Percentiles rank a stretch among this genome's conserved stretches.
Conservation (phyloP, 2,797 vertebrate species). For the Pseudochirops corinnae region DNA sequence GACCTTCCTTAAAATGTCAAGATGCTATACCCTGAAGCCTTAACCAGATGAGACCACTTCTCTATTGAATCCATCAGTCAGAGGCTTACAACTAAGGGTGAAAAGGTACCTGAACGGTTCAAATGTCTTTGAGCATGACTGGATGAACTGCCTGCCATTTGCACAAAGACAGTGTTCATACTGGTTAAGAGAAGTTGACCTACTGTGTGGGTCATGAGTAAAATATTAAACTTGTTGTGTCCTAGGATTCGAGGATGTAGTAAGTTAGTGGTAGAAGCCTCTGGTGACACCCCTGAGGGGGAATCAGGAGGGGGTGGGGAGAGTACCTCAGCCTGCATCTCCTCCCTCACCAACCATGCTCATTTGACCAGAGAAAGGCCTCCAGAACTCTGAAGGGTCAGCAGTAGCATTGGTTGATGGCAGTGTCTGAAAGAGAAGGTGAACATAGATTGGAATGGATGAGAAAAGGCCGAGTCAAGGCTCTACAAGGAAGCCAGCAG, state of each 20-base stretch:
- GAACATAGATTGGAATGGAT: not conserved
- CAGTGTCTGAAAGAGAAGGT: not conserved
- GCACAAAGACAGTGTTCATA: not conserved
- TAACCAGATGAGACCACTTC: too few relatives aligned
- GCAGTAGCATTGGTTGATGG: not conserved
- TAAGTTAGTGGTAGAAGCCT: not conserved
- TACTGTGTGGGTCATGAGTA: not conserved
- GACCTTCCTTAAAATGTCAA: too few relatives aligned
- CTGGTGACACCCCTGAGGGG: not conserved
- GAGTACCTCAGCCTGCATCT: not conserved
- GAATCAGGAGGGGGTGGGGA: not conserved
- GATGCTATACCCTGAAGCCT: too few relatives aligned
- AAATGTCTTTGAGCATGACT: not conserved
- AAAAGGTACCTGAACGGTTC: not conserved
- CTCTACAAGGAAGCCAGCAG: not conserved
- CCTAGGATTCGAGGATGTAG: not conserved
- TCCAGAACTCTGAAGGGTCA: not conserved
- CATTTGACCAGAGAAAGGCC: not conserved
- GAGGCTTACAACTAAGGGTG: too few relatives aligned
- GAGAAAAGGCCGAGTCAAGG: not conserved
- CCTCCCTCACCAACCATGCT: not conserved
- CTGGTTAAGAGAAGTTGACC: not conserved
- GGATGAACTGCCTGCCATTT: not conserved
- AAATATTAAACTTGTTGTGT: not conserved
- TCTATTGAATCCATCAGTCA: too few relatives aligned